These are phyloP conservation scores for Lepilemur ruficaudatus DNA, from an alignment of 2,797 vertebrate species.

Conservation along the genomic window DNA sequence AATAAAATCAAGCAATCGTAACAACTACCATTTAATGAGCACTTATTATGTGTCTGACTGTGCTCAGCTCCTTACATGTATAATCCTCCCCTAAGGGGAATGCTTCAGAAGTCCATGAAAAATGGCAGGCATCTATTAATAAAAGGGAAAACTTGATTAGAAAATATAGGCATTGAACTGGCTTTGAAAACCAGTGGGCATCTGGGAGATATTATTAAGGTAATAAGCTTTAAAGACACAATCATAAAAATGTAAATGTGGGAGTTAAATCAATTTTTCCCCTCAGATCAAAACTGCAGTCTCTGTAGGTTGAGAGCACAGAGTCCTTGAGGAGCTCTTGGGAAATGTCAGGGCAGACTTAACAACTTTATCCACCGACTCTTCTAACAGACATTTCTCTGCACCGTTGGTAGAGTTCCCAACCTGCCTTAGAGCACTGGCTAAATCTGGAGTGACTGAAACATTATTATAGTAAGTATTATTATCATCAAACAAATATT, in stretches of 20 bases:
- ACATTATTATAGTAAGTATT: background rate
- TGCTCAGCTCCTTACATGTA: background rate
- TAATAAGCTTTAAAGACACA: slow-evolving; percentile 23
- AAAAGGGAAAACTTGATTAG: slow-evolving; percentile 34
- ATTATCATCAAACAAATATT: slow-evolving; percentile 2
- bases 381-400: background rate
- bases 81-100: slow-evolving; percentile 4
- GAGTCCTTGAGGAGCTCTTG: background rate
- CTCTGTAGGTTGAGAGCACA: background rate
- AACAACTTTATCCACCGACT: background rate
- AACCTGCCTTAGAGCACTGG: background rate
- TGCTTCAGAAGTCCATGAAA: slow-evolving; percentile 21
- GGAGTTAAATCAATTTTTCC: slow-evolving; percentile 23
- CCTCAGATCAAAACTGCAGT: background rate
- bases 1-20: slow-evolving; percentile 11
- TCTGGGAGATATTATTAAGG: background rate
- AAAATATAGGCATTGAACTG: background rate
- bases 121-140: background rate
- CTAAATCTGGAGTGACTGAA: background rate
- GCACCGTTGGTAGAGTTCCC: background rate
- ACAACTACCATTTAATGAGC: background rate
- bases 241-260: slow-evolving; percentile 53
- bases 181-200: background rate
- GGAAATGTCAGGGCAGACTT: background rate
- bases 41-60: background rate